Evolutionary conservation across 1,140 invertebrate genomes (phyloP).

Genomic region (Acromyrmex heyeri): DNA sequence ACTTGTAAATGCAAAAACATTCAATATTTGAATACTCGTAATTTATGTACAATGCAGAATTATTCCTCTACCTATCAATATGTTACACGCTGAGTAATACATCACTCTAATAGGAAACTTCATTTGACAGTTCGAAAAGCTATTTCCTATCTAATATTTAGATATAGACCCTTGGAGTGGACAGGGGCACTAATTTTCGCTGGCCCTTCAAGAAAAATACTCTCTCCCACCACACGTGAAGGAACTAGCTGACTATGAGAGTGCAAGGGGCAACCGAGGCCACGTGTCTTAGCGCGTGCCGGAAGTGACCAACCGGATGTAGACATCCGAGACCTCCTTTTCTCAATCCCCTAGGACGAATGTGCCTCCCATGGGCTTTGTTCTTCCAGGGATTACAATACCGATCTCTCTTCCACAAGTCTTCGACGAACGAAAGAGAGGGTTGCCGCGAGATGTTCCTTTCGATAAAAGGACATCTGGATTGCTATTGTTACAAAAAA

Average conservation of each 20-base stretch:
- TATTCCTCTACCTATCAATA: neutral
- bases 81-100: constrained; percentile 19
- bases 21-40: neutral
- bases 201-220: constrained; percentile 71
- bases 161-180: constrained; percentile 68
- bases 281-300: constrained; percentile 86
- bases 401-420: constrained; percentile 74
- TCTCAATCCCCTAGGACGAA: constrained; percentile 62
- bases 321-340: constrained; percentile 83
- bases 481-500: constrained; percentile 35
- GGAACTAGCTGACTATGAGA: constrained; percentile 67
- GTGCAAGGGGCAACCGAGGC: constrained; percentile 75
- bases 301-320: constrained; percentile 87
- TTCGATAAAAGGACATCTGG: constrained; percentile 71
- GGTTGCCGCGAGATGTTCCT: constrained; percentile 66
- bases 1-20: neutral
- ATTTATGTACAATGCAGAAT: neutral
- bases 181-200: constrained; percentile 68
- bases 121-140: constrained; percentile 54
- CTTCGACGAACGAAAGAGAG: constrained; percentile 55
- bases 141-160: constrained; percentile 70
- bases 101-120: neutral
- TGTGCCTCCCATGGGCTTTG: constrained; percentile 77
- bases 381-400: constrained; percentile 79
- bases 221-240: constrained; percentile 43